Conservation (phyloP, 2,797 vertebrate genomes). For the Pseudochaenichthys georgianus region DNA sequence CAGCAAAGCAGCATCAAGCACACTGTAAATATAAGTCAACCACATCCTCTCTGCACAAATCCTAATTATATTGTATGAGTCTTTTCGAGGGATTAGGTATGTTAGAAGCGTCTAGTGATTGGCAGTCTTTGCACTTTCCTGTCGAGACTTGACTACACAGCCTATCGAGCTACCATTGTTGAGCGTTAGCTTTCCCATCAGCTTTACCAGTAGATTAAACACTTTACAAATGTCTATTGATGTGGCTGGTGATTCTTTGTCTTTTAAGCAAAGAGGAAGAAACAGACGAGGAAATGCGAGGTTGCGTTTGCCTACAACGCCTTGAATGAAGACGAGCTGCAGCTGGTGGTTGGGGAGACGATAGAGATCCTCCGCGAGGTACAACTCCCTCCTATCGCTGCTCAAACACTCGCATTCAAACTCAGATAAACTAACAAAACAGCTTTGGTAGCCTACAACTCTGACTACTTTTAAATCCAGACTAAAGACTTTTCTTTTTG, state of each 20-base stretch:
- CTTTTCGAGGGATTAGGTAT: slow-evolving; percentile 23
- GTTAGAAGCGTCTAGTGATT: slow-evolving; percentile 2
- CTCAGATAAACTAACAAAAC: not conserved
- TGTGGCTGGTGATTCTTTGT: slow-evolving; percentile 34
- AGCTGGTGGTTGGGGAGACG: slow-evolving; percentile 82
- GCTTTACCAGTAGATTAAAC: slow-evolving; percentile 3
- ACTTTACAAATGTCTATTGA: slow-evolving; percentile 1
- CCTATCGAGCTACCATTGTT: not conserved
- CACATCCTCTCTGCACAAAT: slow-evolving; percentile 47
- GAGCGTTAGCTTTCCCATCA: not conserved
- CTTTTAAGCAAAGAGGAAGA: slow-evolving; percentile 77
- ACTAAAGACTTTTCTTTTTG: too few species aligned
- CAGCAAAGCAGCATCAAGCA: slow-evolving; percentile 15
- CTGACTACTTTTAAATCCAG: too few species aligned
- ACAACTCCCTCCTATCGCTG: slow-evolving; percentile 14
- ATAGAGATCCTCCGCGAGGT: slow-evolving; percentile 89
- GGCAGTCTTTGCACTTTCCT: slow-evolving; percentile 9
- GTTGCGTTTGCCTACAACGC: slow-evolving; percentile 83
- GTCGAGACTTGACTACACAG: slow-evolving; percentile 16
- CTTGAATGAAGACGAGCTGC: slow-evolving; percentile 84
- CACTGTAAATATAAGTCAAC: slow-evolving; percentile 40
- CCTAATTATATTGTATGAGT: slow-evolving; percentile 23
- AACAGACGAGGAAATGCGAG: slow-evolving; percentile 85
- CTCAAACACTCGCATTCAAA: not conserved
- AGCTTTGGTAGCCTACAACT: not conserved